Evolutionary conservation across 2,888 invertebrate genomes (phyloP).

Genomic region (Lysandra coridon): DNA sequence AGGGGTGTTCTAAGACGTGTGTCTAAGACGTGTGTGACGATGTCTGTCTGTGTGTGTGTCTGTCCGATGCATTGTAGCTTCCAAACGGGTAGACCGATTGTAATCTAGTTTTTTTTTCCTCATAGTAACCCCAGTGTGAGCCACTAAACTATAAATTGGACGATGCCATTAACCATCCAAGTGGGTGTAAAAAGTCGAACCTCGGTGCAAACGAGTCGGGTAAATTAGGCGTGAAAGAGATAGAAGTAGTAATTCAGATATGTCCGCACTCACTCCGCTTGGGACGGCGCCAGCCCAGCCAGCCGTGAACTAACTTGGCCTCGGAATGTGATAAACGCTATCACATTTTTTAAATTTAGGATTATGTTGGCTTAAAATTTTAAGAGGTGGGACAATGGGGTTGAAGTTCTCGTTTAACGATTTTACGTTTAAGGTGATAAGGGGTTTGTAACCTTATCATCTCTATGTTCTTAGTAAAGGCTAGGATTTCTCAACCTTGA

Average conservation of each 20-base stretch:
- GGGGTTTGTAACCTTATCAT: too few relatives aligned
- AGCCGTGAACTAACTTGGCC: constrained; percentile 3
- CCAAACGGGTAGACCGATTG: too few relatives aligned
- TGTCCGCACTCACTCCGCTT: neutral
- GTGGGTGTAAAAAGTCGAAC: constrained; percentile 13
- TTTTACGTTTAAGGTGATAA: too few relatives aligned
- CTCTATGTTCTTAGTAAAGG: too few relatives aligned
- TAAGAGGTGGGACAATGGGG: too few relatives aligned
- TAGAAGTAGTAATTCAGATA: constrained; percentile 20
- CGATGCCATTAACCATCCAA: neutral
- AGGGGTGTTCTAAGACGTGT: too few relatives aligned
- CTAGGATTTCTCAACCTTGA: too few relatives aligned
- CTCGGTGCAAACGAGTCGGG: constrained; percentile 12
- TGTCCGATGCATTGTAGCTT: too few relatives aligned
- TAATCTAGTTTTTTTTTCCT: neutral
- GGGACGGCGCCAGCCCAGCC: constrained; percentile 3
- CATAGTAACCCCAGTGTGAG: neutral
- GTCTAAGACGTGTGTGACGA: too few relatives aligned
- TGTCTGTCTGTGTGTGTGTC: too few relatives aligned
- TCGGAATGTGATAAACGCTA: neutral
- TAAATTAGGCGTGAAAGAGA: constrained; percentile 15
- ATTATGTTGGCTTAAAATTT: neutral
- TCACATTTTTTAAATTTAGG: neutral
- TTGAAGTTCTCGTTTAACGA: too few relatives aligned
- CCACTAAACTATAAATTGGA: neutral